Evolutionary conservation across 2,797 vertebrate genomes (phyloP).

Genomic region (Gymnothorax reevesii): DNA sequence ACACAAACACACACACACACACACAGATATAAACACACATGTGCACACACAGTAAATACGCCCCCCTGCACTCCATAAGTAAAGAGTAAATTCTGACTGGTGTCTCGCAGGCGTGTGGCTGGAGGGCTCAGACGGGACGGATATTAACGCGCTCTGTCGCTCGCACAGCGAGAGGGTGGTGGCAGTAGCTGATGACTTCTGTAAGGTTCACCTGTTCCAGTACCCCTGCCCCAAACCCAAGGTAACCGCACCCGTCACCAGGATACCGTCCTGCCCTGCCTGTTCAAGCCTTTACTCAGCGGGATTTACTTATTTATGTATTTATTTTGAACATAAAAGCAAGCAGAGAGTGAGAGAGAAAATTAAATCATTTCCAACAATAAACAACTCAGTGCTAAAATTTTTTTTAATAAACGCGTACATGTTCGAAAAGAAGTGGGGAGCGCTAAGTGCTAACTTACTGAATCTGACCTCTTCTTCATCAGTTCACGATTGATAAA

Average conservation of each 20-base stretch:
- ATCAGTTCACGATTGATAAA: too few relatives aligned
- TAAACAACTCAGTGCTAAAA: too few relatives aligned
- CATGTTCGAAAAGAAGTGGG: too few relatives aligned
- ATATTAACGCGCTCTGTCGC: conserved; percentile 91
- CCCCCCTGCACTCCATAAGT: not conserved
- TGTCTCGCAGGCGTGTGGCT: conserved; percentile 83
- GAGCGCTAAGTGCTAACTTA: too few relatives aligned
- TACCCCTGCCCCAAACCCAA: conserved; percentile 89
- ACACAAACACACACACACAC: too few relatives aligned
- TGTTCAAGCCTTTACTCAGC: not conserved
- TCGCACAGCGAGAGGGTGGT: conserved; percentile 85
- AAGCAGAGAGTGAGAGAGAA: too few relatives aligned
- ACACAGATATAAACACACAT: not conserved
- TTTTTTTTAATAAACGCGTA: too few relatives aligned
- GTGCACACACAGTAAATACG: not conserved
- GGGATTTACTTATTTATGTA: too few relatives aligned
- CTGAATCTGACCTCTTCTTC: too few relatives aligned
- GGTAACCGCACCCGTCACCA: conserved; percentile 61
- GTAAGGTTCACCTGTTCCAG: conserved; percentile 92
- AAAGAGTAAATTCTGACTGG: not conserved
- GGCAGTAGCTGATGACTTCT: conserved; percentile 92
- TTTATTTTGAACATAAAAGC: too few relatives aligned
- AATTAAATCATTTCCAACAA: too few relatives aligned
- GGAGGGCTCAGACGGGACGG: conserved; percentile 89
- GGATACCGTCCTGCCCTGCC: too few relatives aligned